Base-by-base conservation (phyloP, 2,113 vertebrate species). In the Turnix velox region DNA sequence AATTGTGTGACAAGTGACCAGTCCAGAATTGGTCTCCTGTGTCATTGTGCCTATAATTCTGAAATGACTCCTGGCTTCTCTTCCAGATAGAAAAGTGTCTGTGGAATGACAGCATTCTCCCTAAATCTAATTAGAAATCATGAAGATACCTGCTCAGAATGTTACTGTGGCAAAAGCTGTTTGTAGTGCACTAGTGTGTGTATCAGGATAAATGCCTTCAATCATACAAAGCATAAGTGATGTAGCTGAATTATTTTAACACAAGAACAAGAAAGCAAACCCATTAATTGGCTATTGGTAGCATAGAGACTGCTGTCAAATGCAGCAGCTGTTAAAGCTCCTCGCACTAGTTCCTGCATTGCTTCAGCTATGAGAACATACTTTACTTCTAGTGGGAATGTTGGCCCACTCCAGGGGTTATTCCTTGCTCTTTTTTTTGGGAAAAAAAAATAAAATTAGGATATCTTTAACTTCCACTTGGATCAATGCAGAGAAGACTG, bases 341-440 rank as follows among this genome's bases (percentile, higher is more conserved):
- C 76, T 59, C 88, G 87, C 76, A 88, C 63, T 58, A 88, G 57
- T 65, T 93, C 61, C 63, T 88, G 69, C 76, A 78, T 67, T 92
- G 66, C 76, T 83, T 71, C 84, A 63, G 82, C 78, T 84, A 79
- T 95, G 93, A 95, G 91, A 81, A 86, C 88, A 78, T 83, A 75
- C 0, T 63, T 77, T 97, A 95, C 95, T 97, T 95, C 87, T 96
- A 96, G 87, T 86, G 73, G 52, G 85, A 95, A 77, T 79, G 92
- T 88, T 96, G 93, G 93, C 93, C 85, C 86, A 63, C 90, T 84
- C 73, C 55, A 78, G 73, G 88, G 95, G 83, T 94, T 94, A 88
- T 93, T 83, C 95, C 80, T 84, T 88, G 71, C 80, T 93, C 80
- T 94, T 94, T 96, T 81, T 84, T n/a, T n/a, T n/a, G n/a, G n/a